A percentile compares a stretch with the other conserved stretches of the same genome.
These are phyloP conservation scores for Papilio polytes DNA, from an alignment of 1,140 invertebrate species.

Conservation along the genomic window DNA sequence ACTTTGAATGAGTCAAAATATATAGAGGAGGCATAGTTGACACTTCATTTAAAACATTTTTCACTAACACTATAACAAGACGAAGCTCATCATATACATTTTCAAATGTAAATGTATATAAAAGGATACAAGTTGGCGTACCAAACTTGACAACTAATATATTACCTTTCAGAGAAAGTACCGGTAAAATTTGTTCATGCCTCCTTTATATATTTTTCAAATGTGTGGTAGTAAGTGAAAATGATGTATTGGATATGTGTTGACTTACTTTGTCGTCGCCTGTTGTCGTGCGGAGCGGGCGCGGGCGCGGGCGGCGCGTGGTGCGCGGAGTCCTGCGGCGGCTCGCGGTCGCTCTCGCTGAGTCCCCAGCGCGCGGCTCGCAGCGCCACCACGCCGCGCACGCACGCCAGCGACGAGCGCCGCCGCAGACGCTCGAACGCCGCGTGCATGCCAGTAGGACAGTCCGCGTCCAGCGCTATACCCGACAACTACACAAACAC, in stretches of 20 bases:
- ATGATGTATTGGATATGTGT: neutral
- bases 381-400: constrained; percentile 70
- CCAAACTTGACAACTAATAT: too few species aligned
- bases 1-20: too few species aligned
- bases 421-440: constrained; percentile 73
- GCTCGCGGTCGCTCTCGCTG: constrained; percentile 58
- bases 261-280: constrained; percentile 3
- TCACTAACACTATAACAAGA: constrained; percentile 50
- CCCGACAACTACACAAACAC: constrained; percentile 69
- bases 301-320: neutral
- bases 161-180: too few species aligned
- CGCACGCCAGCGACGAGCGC: constrained; percentile 60
- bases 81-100: too few species aligned
- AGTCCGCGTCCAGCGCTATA: constrained; percentile 80
- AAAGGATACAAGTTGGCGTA: too few species aligned
- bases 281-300: neutral
- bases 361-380: constrained; percentile 77
- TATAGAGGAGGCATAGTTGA: too few species aligned
- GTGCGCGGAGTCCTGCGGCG: neutral
- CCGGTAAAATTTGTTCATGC: too few species aligned
- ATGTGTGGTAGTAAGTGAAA: too few species aligned
- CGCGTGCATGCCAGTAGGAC: constrained; percentile 71
- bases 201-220: too few species aligned
- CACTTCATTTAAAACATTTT: constrained; percentile 77
- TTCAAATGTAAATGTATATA: too few species aligned